A percentile compares a stretch with the other conserved stretches of the same genome.
Evolutionary conservation across 2,888 invertebrate genomes (phyloP).

Genomic region (Tipula unca): DNA sequence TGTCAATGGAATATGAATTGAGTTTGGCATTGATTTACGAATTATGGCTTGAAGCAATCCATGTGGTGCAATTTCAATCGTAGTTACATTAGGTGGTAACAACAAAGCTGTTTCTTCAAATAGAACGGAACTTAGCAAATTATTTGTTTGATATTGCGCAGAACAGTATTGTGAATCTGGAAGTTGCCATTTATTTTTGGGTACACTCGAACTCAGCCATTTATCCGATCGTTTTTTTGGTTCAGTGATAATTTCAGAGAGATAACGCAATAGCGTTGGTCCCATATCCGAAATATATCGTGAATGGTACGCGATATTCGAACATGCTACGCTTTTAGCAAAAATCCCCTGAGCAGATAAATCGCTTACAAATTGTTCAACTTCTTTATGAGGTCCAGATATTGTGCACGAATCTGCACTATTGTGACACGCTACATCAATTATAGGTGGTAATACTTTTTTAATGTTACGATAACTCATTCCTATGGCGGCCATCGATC

Average conservation of each 20-base stretch:
- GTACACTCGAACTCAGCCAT: conserved; percentile 82
- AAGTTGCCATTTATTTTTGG: conserved; percentile 60
- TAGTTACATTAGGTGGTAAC: conserved; percentile 54
- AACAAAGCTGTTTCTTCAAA: conserved; percentile 56
- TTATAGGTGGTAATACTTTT: conserved; percentile 59
- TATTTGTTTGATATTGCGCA: conserved; percentile 84
- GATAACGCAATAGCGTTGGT: conserved; percentile 53
- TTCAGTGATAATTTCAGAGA: conserved; percentile 54
- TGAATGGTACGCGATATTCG: conserved; percentile 86
- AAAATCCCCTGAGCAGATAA: conserved; percentile 64
- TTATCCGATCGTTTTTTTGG: conserved; percentile 59
- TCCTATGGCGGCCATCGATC: conserved; percentile 86
- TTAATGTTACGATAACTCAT: conserved; percentile 49
- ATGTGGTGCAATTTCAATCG: conserved; percentile 63
- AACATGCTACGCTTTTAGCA: conserved; percentile 73
- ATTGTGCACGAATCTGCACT: conserved; percentile 79
- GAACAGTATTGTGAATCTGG: conserved; percentile 54
- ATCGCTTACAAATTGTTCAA: conserved; percentile 56
- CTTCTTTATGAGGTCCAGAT: conserved; percentile 69
- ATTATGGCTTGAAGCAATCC: conserved; percentile 58
- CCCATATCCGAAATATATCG: conserved; percentile 65
- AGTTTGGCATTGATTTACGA: conserved; percentile 48
- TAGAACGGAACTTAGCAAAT: conserved; percentile 53
- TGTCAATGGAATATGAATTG: conserved; percentile 51
- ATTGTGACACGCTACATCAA: conserved; percentile 84